Evolutionary conservation across 2,797 vertebrate genomes (phyloP).

Genomic region (Chromis chromis): DNA sequence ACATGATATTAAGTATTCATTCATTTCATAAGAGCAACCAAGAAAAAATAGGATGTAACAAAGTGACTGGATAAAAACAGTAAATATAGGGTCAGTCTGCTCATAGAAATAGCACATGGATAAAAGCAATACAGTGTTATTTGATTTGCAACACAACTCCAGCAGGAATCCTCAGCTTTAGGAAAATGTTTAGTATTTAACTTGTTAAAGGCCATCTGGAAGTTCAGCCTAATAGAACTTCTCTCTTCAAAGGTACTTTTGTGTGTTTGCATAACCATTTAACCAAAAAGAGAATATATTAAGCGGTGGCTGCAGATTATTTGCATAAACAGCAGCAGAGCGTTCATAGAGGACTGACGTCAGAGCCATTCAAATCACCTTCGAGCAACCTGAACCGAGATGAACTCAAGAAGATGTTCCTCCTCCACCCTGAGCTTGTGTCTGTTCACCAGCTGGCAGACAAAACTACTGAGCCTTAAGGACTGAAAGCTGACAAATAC

Average conservation of each 20-base stretch:
- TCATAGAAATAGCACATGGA: too few relatives aligned
- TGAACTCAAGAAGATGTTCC: background rate
- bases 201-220: too few relatives aligned
- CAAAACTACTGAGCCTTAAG: background rate
- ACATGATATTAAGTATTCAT: too few relatives aligned
- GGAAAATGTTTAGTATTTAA: too few relatives aligned
- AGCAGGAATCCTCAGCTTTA: too few relatives aligned
- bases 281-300: slow-evolving; percentile 10
- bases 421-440: background rate
- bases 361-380: slow-evolving; percentile 16
- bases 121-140: too few relatives aligned
- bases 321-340: slow-evolving; percentile 42
- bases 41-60: too few relatives aligned
- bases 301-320: slow-evolving; percentile 20
- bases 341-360: background rate
- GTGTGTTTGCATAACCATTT: slow-evolving; percentile 29
- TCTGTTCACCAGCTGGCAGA: slow-evolving; percentile 18
- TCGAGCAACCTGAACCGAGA: background rate
- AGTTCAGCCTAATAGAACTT: too few relatives aligned
- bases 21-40: too few relatives aligned
- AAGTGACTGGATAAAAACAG: too few relatives aligned
- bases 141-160: too few relatives aligned
- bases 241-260: background rate
- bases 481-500: background rate
- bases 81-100: too few relatives aligned